Base-by-base conservation (phyloP, 2,113 vertebrate genomes). In the Pogona vitticeps region DNA sequence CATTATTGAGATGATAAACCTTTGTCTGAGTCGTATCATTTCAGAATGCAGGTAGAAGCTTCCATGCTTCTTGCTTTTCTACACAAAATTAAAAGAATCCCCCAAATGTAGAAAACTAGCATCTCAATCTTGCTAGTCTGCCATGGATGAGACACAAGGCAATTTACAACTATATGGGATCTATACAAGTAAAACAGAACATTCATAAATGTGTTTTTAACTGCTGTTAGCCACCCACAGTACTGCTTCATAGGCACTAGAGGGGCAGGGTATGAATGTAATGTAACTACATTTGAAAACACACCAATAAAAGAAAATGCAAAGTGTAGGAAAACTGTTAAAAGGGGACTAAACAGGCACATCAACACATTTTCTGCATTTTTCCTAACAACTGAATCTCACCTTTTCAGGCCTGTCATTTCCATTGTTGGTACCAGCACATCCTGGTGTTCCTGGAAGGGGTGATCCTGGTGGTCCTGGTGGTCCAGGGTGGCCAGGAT, bases 401-500 rank as follows among this genome's bases (percentile, higher is more conserved):
- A 87, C 85, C 85, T 86, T 80, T 72, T 82, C 85, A 72, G 81
- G 36, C 13, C 31, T 26, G 2, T 26, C 36, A 73, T 73, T 61
- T 86, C 68, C 68, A 23, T 67, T 23, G 28, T 13, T 67, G 59
- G 59, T 6, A 87, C 46, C 79, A 67, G 21, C 20, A 75, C 59
- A 85, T 21, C 92, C 93, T 0, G 91, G 93, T 0, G 61, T 88
- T 0, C 94, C 94, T 0, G 87, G 88, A 1, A 91, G 94, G 0
- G 90, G 88, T 14, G 10, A 20, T 6, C 46, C 46, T 0, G 91
- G 92, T 0, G 67, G 88, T 0, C 94, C 94, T 0, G 84, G 89
- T 1, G 89, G 93, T 0, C 94, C 94, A 0, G 91, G 92, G 14
- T 84, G 92, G 2, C 94, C 94, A 0, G 94, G 84, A 56, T 73